These are phyloP conservation scores for Nothobranchius furzeri DNA, from an alignment of 2,113 vertebrate genomes.

Conservation along the genomic window DNA sequence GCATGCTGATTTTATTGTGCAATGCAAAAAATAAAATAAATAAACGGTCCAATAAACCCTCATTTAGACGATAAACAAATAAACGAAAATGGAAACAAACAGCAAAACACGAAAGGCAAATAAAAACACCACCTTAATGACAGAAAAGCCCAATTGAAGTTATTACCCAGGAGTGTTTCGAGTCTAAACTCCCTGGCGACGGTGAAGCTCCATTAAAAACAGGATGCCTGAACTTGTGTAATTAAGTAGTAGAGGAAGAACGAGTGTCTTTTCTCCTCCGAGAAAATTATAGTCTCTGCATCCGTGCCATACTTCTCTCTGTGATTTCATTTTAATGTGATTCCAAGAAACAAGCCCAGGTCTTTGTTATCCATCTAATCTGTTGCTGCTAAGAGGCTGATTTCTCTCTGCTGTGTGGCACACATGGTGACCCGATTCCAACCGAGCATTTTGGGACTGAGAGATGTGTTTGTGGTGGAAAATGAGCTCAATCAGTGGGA, in stretches of 20 bases:
- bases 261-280: slow-evolving; percentile 26
- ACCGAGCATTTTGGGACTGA: not conserved
- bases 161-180: slow-evolving; percentile 6
- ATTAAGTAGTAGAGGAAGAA: slow-evolving; percentile 22
- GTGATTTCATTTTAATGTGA: slow-evolving; percentile 49
- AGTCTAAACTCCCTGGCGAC: slow-evolving; percentile 10
- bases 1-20: not conserved
- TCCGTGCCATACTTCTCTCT: slow-evolving; percentile 24
- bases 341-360: slow-evolving; percentile 33
- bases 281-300: slow-evolving; percentile 20
- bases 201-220: slow-evolving; percentile 10
- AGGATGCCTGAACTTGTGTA: slow-evolving; percentile 10
- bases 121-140: not conserved
- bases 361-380: slow-evolving; percentile 42
- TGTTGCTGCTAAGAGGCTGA: not conserved
- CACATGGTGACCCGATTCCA: not conserved
- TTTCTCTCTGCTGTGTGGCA: not conserved
- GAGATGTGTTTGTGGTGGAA: not conserved
- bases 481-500: not conserved
- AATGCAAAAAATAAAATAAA: not conserved
- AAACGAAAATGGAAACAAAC: slow-evolving; percentile 1
- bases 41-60: fast-evolving
- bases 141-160: slow-evolving; percentile 15
- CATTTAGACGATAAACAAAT: slow-evolving; percentile 5
- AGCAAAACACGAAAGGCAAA: not conserved